Evolutionary conservation across 2,113 vertebrate species (phyloP), one percentile per base, ranked within the genome.

Genomic region (Anarrhichthys ocellatus): DNA sequence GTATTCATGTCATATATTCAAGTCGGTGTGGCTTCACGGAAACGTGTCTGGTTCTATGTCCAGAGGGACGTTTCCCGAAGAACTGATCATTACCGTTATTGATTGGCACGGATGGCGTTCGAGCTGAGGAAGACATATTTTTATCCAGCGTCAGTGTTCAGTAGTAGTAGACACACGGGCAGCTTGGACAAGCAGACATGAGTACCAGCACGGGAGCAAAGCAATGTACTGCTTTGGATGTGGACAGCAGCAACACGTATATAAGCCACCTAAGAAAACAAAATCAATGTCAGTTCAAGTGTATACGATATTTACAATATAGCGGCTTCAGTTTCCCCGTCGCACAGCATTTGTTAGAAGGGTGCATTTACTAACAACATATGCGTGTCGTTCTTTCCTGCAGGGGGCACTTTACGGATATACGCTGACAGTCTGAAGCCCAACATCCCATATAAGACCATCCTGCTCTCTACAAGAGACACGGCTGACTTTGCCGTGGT

Each of bases 381-480:
- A 0, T 44, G 1, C 44, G 18, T 42, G 22, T 9, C 15, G 4
- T 27, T 1, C 11, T 15, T 11, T 81, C 90, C 70, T 73, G 7
- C 85, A 99, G 98, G 98, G 86, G 98, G 98, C 20, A 99, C 98
- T 0, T 76, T 99, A 87, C 94, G 97, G 80, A 99, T 99, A 85
- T 99, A 99, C 68, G 98, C 98, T 0, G 98, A 99, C 91, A 99
- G 98, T 84, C 95, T 99, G 88, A 98, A 97, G 92, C 98, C 98
- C 86, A 99, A 99, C 93, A 99, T 99, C 89, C 98, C 98, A 0
- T 99, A 99, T 83, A 99, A 99, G 93, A 99, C 98, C 91, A 98
- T 99, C 95, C 95, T 99, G 80, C 94, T 99, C 65, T 99, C 98
- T 13, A 99, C 97, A 3, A 97, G 97, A 0, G 98, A 99, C 91